Conservation (phyloP, 1,140 invertebrate species). For the Samia ricini region DNA sequence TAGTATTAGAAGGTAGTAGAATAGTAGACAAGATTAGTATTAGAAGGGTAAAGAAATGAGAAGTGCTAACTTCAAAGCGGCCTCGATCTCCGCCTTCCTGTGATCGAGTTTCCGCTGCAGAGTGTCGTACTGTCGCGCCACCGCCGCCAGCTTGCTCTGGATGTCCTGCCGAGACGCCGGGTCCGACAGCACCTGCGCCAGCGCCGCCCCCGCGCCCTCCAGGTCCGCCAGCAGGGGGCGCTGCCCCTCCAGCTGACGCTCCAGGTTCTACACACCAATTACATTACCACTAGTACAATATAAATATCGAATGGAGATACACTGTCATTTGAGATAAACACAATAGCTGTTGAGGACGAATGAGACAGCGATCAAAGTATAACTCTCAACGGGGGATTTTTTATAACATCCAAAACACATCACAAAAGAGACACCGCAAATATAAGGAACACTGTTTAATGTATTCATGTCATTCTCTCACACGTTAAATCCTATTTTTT, state of each 20-base stretch:
- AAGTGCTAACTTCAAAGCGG: conserved; percentile 80
- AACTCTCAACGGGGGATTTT: too few relatives aligned
- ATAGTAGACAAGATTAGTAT: too few relatives aligned
- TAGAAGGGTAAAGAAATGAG: not conserved
- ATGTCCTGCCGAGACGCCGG: conserved; percentile 93
- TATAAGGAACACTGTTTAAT: too few relatives aligned
- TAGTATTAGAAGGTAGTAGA: too few relatives aligned
- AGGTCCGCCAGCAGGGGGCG: conserved; percentile 91
- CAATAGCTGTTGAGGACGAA: too few relatives aligned
- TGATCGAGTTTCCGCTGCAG: conserved; percentile 94
- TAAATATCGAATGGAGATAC: too few relatives aligned
- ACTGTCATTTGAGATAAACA: too few relatives aligned
- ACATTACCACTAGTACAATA: not conserved
- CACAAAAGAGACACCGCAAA: too few relatives aligned
- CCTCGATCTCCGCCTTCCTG: conserved; percentile 93
- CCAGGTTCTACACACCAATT: conserved; percentile 80
- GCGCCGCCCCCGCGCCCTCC: conserved; percentile 89
- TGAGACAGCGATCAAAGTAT: too few relatives aligned
- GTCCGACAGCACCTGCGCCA: conserved; percentile 94
- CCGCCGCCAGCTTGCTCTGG: conserved; percentile 89
- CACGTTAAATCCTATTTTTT: too few relatives aligned
- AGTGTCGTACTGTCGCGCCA: conserved; percentile 90
- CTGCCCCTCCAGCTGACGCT: conserved; percentile 92
- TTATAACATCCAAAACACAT: too few relatives aligned
- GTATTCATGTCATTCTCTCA: too few relatives aligned